A percentile compares a stretch with the other conserved stretches of the same genome.
phyloP scores from a whole-genome alignment of 2,797 vertebrate genomes.

The Phoxinus dragarum region DNA sequence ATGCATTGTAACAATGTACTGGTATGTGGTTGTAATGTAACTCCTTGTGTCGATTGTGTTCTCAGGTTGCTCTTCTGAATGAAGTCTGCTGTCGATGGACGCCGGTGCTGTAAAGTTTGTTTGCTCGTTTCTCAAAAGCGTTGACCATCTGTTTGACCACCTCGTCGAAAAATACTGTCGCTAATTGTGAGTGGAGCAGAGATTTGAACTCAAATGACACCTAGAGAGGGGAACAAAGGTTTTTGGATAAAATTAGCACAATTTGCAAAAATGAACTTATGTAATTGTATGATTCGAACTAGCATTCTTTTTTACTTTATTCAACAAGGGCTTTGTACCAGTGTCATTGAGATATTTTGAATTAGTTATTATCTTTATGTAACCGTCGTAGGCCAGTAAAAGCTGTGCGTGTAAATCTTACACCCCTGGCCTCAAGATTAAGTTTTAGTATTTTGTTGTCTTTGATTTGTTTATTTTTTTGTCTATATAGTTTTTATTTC shows the following conservation, averaged over 20 bases:
- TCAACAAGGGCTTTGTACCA: neutral
- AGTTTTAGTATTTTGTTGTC: neutral
- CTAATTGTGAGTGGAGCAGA: constrained; percentile 80
- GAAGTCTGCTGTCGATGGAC: constrained; percentile 21
- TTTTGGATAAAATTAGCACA: neutral
- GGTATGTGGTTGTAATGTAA: constrained; percentile 7
- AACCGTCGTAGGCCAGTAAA: too few species aligned
- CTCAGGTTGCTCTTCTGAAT: constrained; percentile 50
- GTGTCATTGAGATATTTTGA: neutral
- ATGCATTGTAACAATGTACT: neutral
- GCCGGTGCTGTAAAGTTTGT: constrained; percentile 65
- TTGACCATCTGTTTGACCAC: constrained; percentile 83
- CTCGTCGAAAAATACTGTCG: constrained; percentile 79
- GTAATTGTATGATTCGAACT: too few species aligned
- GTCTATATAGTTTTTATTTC: too few species aligned
- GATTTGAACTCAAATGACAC: constrained; percentile 86
- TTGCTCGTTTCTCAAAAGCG: constrained; percentile 79
- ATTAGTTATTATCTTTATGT: neutral
- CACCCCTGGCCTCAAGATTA: neutral
- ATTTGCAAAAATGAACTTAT: neutral
- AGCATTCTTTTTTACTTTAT: neutral
- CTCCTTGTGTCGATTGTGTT: neutral
- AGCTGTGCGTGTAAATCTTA: too few species aligned
- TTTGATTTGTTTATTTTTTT: neutral
- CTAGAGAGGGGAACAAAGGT: constrained; percentile 61